Conservation (phyloP, 2,888 invertebrate genomes). For the Apotomis betuletana region DNA sequence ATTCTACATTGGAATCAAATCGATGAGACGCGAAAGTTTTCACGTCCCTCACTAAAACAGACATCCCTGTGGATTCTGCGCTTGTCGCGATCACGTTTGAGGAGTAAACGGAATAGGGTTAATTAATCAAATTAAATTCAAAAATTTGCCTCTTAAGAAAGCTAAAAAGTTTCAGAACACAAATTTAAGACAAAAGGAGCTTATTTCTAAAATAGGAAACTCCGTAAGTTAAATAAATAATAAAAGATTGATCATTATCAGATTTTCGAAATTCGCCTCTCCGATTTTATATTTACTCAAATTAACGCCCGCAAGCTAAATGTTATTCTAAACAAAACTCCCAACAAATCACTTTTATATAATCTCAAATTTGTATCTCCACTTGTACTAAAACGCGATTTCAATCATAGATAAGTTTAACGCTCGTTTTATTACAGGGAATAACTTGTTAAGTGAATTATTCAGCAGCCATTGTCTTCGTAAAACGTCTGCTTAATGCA, state of each 20-base stretch:
- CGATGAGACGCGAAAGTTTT: constrained; percentile 3
- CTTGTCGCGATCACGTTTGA: no score
- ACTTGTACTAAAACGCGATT: constrained; percentile 33
- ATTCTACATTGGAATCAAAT: constrained; percentile 8
- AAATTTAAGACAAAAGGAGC: no score
- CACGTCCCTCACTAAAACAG: not conserved
- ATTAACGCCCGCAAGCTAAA: not conserved
- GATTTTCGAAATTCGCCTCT: no score
- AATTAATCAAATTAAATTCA: no score
- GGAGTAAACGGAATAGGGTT: no score
- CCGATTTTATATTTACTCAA: not conserved
- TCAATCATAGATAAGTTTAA: constrained; percentile 36
- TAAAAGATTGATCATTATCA: no score
- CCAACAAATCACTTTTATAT: not conserved
- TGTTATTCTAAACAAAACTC: not conserved
- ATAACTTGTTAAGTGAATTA: constrained; percentile 40
- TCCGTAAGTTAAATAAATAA: no score
- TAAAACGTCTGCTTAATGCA: constrained; percentile 33
- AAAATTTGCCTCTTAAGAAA: no score
- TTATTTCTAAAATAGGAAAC: no score
- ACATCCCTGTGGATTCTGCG: no score
- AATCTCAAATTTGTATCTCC: constrained; percentile 20
- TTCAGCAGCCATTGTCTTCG: constrained; percentile 35
- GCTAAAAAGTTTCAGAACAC: no score
- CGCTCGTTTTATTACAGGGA: constrained; percentile 19